Base-by-base conservation (phyloP, 2,113 vertebrate genomes). In the Perccottus glenii region DNA sequence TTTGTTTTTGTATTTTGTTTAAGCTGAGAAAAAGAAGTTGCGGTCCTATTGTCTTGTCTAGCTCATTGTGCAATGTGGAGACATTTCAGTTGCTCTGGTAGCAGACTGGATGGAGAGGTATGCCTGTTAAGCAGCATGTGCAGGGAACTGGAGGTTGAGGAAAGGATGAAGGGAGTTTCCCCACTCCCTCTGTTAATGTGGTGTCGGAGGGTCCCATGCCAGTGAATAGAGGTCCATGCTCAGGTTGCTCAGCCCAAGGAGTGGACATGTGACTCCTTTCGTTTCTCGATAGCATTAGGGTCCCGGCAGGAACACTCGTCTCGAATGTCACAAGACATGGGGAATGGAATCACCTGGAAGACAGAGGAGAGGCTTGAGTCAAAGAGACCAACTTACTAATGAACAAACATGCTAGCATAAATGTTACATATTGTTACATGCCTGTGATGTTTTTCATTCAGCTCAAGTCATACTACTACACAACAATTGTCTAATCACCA, bases 261-360 rank as follows among this genome's bases (percentile, higher is more conserved):
- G 70, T 93, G 90, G 62, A 90, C 92, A 3, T 91, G 83, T 9
- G 93, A 93, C 69, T 92, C 94, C 73, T 90, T 94, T 64, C 85
- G 91, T 88, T 98, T 96, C 92, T 99, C 97, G 55, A 93, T 85
- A 60, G 97, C 95, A 0, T 93, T 91, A 35, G 96, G 96, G 80
- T 99, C 97, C 74, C 94, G 93, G 73, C 98, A 99, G 82, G 97
- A 95, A 77, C 98, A 99, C 56, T 98, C 96, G 64, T 93, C 92
- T 80, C 94, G 92, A 15, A 95, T 87, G 84, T 99, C 95, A 78
- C 98, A 99, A 70, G 95, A 96, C 93, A 96, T 95, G 47, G 97
- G 96, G 77, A 99, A 99, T 0, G 96, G 97, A 52, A 95, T 96
- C 81, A 99, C 97, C 98, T 99, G 80, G n/a, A 4, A 27, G 12